These are phyloP conservation scores for Heliconius nattereri DNA, from an alignment of 1,140 invertebrate species.

Conservation along the genomic window DNA sequence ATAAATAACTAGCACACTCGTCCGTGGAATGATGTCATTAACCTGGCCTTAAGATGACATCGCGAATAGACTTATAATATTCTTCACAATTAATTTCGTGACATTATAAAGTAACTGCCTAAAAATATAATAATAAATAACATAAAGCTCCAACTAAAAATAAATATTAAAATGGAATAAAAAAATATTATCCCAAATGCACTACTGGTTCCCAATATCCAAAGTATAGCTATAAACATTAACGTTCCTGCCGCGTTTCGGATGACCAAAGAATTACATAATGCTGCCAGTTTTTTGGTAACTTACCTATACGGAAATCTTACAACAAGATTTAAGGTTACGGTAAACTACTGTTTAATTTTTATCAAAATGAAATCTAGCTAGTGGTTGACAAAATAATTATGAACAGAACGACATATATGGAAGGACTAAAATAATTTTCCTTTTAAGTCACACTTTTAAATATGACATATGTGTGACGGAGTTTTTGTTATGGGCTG, in stretches of 20 bases:
- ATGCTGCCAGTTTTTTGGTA: conserved; percentile 15
- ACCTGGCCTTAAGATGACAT: conserved; percentile 10
- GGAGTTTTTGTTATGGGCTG: conserved; percentile 1
- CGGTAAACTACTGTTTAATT: conserved; percentile 16
- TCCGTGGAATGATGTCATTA: conserved; percentile 28
- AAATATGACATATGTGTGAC: not conserved
- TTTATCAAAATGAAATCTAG: conserved; percentile 10
- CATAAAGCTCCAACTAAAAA: not conserved
- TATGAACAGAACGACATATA: not conserved
- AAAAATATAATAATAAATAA: not conserved
- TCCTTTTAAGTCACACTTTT: not conserved
- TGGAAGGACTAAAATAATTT: not conserved
- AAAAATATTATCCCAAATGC: conserved; percentile 8
- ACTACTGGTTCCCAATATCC: conserved; percentile 32
- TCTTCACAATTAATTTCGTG: not conserved
- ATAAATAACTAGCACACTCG: conserved; percentile 8
- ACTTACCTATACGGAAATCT: conserved; percentile 23
- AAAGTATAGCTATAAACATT: conserved; percentile 43
- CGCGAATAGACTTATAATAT: not conserved
- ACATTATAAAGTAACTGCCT: not conserved
- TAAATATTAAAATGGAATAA: not conserved
- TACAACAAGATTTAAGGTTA: conserved; percentile 22
- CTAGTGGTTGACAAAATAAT: not conserved
- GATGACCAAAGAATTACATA: conserved; percentile 24
- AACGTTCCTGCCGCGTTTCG: conserved; percentile 30